Evolutionary conservation across 2,113 vertebrate genomes (phyloP), one percentile per base, ranked within the genome.

Genomic region (Nycticryphes semicollaris): DNA sequence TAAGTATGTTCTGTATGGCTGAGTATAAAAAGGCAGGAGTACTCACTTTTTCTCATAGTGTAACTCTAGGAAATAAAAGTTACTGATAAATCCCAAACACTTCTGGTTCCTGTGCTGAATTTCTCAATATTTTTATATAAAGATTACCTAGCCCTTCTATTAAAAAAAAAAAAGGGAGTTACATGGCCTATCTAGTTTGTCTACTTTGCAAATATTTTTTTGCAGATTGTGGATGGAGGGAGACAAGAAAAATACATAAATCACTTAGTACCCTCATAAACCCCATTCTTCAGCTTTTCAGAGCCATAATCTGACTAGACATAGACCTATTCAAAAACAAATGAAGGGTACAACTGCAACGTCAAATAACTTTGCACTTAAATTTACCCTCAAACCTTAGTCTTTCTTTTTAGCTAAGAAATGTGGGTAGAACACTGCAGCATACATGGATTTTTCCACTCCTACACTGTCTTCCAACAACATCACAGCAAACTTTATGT

Each of bases 211-310:
- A 93, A 68, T 22, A 37, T 13, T 51, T 79, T 79, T 75, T 89
- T 60, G 10, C 28, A 39, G 20, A 25, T 5, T 59, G 14, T 73
- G 21, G 20, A 87, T 84, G 80, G 28, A 57, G 5, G 1, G 25
- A 74, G 30, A 84, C 50, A 89, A 84, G 54, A 87, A 89, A 87
- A 91, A 53, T 39, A 31, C 14, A 35, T 23, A 10, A 88, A 66
- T 7, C 1, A 0, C 6, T 69, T 31, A 7, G 56, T 69, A 57
- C 39, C 10, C 8, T 77, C 2, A 0, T 70, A 41, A 84, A 53
- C 12, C 5, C 33, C 76, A 18, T 69, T 69, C 16, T 81, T 87
- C 30, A 57, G 21, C 33, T 70, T 82, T 87, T 37, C 24, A 31
- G 39, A 87, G 8, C 8, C 25, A 57, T 57, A 57, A 74, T 39